Evolutionary conservation across 2,888 invertebrate genomes (phyloP).

Genomic region (Polylopha cassiicola): DNA sequence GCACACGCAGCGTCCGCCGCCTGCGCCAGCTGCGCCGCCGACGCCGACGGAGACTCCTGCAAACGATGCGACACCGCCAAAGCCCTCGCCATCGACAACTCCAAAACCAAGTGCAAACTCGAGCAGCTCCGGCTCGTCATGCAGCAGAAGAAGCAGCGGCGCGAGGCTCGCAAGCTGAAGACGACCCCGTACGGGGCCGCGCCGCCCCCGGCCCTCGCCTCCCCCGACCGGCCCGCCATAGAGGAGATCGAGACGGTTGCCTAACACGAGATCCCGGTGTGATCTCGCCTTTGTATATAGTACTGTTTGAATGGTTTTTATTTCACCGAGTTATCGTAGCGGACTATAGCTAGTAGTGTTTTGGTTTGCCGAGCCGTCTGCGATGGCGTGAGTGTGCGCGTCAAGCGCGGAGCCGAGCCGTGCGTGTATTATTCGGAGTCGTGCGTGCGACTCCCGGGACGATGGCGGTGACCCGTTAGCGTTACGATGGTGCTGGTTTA

Average conservation of each 20-base stretch:
- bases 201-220: constrained; percentile 86
- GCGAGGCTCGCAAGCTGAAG: constrained; percentile 86
- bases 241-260: constrained; percentile 75
- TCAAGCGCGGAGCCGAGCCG: too few relatives aligned
- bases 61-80: constrained; percentile 64
- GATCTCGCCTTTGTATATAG: constrained; percentile 17
- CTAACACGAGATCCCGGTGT: constrained; percentile 38
- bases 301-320: constrained; percentile 17
- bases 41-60: constrained; percentile 55
- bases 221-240: constrained; percentile 91
- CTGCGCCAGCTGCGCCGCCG: constrained; percentile 50
- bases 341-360: constrained; percentile 15
- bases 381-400: too few relatives aligned
- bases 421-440: too few relatives aligned
- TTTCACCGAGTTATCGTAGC: constrained; percentile 15
- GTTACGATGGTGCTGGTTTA: constrained; percentile 34
- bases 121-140: constrained; percentile 91
- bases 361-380: constrained; percentile 2
- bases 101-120: constrained; percentile 89
- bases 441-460: constrained; percentile 4
- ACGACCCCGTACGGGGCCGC: constrained; percentile 78
- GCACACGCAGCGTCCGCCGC: too few relatives aligned
- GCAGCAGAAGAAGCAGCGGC: constrained; percentile 91
- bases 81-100: constrained; percentile 82
- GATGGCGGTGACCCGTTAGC: constrained; percentile 8